Conservation (phyloP, 1,140 invertebrate species). For the Eciton burchellii region DNA sequence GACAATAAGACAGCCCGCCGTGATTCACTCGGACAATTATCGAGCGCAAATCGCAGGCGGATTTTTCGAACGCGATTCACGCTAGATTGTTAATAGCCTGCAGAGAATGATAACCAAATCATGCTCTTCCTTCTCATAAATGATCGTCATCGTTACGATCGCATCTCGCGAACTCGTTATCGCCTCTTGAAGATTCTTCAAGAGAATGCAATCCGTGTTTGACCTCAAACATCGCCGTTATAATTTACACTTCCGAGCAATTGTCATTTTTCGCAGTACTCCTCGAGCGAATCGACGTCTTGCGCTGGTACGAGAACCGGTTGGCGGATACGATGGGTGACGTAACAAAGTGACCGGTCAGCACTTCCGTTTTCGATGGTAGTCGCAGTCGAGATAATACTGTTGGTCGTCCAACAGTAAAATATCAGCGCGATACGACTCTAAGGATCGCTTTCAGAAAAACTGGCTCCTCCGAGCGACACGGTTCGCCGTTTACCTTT, state of each 20-base stretch:
- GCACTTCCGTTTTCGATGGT: constrained; percentile 42
- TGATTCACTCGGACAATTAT: constrained; percentile 22
- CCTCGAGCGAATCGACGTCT: constrained; percentile 15
- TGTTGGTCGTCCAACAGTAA: constrained; percentile 28
- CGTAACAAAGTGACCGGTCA: constrained; percentile 50
- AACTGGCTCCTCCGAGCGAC: not conserved
- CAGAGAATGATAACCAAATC: not conserved
- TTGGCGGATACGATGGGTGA: constrained; percentile 15
- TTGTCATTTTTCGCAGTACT: not conserved
- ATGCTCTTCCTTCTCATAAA: not conserved
- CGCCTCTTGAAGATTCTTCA: no score
- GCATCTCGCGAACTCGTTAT: not conserved
- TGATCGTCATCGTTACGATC: not conserved
- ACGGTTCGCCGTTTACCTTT: not conserved
- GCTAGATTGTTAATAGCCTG: not conserved
- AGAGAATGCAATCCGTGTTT: no score
- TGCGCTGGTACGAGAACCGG: constrained; percentile 24
- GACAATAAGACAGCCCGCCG: constrained; percentile 10
- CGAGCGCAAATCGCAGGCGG: not conserved
- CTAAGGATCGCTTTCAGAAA: constrained; percentile 11
- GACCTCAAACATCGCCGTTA: no score
- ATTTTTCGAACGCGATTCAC: constrained; percentile 1
- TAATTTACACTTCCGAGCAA: constrained; percentile 10
- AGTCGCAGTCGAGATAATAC: constrained; percentile 37
- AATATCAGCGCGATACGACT: constrained; percentile 11